These are phyloP conservation scores for Regulus satrapa DNA, from an alignment of 2,113 vertebrate genomes.

Conservation along the genomic window DNA sequence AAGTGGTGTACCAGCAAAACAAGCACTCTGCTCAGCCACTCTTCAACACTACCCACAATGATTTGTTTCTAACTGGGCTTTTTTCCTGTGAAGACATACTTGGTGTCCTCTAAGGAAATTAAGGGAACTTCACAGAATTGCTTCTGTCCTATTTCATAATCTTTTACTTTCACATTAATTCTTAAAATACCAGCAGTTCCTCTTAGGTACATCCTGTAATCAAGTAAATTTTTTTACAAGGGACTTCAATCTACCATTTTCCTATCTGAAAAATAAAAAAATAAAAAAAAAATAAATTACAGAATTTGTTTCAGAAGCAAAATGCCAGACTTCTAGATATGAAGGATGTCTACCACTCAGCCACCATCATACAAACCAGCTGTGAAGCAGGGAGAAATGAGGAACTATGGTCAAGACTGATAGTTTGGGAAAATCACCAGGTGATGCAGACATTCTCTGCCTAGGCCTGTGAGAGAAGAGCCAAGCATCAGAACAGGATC, in stretches of 20 bases:
- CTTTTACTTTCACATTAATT: background rate
- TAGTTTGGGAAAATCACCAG: background rate
- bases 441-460: background rate
- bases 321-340: background rate
- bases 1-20: constrained; percentile 10
- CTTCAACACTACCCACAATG: background rate
- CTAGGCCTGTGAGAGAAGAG: background rate
- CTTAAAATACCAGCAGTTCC: background rate
- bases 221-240: background rate
- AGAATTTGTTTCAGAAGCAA: background rate
- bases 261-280: background rate
- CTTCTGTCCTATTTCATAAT: background rate
- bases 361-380: background rate
- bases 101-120: background rate
- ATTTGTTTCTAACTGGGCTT: background rate
- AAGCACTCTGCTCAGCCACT: background rate
- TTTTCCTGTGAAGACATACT: background rate
- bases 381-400: background rate
- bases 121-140: background rate
- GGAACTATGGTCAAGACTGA: background rate
- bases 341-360: background rate
- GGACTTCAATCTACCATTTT: background rate
- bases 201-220: background rate
- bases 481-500: background rate
- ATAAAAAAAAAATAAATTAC: no score